Conservation (phyloP, 2,888 invertebrate species). For the Xestia xanthographa region DNA sequence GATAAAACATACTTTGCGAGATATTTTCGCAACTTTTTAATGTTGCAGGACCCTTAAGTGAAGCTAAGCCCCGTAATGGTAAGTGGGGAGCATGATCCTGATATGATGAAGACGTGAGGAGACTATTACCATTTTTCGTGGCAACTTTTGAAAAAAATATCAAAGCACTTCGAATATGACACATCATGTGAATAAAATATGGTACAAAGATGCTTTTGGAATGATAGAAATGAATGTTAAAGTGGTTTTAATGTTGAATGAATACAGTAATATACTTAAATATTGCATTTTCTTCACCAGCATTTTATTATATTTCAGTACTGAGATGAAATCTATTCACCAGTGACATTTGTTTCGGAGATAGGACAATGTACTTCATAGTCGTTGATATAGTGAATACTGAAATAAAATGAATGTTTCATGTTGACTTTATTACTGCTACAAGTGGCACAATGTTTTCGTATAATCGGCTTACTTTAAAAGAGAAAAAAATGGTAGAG, state of each 20-base stretch:
- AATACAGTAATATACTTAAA: constrained; percentile 2
- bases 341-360: neutral
- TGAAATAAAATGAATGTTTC: constrained; percentile 14
- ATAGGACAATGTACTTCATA: neutral
- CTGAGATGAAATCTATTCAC: neutral
- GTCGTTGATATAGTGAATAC: neutral
- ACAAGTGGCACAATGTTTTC: constrained; percentile 12
- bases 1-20: constrained; percentile 87
- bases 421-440: constrained; percentile 6
- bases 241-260: constrained; percentile 20
- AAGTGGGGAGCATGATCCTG: constrained; percentile 71
- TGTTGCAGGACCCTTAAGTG: constrained; percentile 82
- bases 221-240: constrained; percentile 25
- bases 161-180: constrained; percentile 48
- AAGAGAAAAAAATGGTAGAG: neutral
- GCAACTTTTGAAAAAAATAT: constrained; percentile 48
- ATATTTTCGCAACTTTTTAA: constrained; percentile 84
- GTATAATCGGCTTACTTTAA: constrained; percentile 11
- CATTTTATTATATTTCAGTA: neutral
- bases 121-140: constrained; percentile 50
- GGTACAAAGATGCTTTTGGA: constrained; percentile 26
- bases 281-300: constrained; percentile 3
- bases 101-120: constrained; percentile 68
- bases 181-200: constrained; percentile 58
- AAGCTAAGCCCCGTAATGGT: constrained; percentile 84